These are phyloP conservation scores for Tachysurus fulvidraco DNA, from an alignment of 2,113 vertebrate genomes.

Conservation along the genomic window DNA sequence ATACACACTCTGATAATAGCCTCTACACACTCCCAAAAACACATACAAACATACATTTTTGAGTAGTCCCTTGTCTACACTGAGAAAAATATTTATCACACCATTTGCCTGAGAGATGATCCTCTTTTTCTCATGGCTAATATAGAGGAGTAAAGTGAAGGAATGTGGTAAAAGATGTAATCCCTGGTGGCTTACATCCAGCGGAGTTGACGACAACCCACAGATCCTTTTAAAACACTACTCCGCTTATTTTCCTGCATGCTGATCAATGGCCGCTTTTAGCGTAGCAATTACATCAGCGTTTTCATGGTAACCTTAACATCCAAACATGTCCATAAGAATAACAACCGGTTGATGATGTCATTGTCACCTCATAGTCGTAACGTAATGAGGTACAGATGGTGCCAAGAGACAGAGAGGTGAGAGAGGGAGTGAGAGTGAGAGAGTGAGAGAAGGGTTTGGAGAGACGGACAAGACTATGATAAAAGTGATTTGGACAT, in stretches of 20 bases:
- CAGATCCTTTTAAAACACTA: conserved; percentile 42
- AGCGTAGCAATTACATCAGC: conserved; percentile 57
- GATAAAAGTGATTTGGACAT: conserved; percentile 48
- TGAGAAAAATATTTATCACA: conserved; percentile 38
- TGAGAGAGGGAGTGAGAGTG: conserved; percentile 24
- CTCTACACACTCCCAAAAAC: conserved; percentile 25
- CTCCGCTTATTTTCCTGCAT: conserved; percentile 43
- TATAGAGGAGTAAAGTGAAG: neutral
- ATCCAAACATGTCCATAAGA: conserved; percentile 55
- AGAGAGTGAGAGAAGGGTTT: conserved; percentile 20
- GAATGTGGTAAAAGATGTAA: conserved; percentile 40
- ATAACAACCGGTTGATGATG: conserved; percentile 63
- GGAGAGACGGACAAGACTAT: conserved; percentile 25
- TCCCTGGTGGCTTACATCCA: conserved; percentile 51
- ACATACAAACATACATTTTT: neutral
- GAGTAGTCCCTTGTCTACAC: conserved; percentile 25
- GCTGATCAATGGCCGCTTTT: conserved; percentile 38
- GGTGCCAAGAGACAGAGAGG: conserved; percentile 46
- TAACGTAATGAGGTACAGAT: conserved; percentile 61
- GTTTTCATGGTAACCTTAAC: conserved; percentile 64
- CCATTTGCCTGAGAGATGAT: neutral
- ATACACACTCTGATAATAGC: conserved; percentile 21
- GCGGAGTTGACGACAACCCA: conserved; percentile 49
- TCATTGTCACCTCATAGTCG: conserved; percentile 62
- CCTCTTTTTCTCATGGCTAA: neutral